phyloP scores from a whole-genome alignment of 2,113 vertebrate species.

The Suricata suricatta region DNA sequence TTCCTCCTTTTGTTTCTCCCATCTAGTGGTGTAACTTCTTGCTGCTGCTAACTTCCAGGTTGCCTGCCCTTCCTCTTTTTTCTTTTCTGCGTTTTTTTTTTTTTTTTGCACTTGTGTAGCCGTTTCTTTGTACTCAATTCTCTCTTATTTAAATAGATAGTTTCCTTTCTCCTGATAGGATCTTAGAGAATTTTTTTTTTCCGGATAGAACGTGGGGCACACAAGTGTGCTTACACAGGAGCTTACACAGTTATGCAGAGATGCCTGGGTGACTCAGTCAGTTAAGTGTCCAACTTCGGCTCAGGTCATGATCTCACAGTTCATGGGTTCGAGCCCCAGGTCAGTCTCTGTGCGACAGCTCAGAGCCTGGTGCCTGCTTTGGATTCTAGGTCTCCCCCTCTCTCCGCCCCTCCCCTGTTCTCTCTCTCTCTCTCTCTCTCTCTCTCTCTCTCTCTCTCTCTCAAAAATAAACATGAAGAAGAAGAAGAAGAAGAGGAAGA shows the following conservation, averaged over 20 bases:
- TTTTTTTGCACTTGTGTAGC: not conserved
- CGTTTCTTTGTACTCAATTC: not conserved
- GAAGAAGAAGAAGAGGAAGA: too few relatives aligned
- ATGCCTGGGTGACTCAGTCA: too few relatives aligned
- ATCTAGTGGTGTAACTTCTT: not conserved
- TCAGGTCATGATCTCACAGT: too few relatives aligned
- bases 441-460: too few relatives aligned
- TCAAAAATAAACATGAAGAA: too few relatives aligned
- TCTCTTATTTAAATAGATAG: not conserved
- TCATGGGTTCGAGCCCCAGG: too few relatives aligned
- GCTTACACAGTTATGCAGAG: not conserved
- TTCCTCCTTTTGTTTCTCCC: not conserved
- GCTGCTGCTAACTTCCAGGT: not conserved
- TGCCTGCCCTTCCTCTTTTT: not conserved
- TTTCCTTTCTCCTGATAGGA: not conserved
- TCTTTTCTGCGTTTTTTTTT: not conserved
- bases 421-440: too few relatives aligned
- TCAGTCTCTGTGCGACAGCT: too few relatives aligned
- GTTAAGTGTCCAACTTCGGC: too few relatives aligned
- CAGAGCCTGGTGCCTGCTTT: too few relatives aligned
- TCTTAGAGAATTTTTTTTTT: not conserved
- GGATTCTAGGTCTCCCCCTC: too few relatives aligned
- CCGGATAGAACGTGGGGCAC: not conserved
- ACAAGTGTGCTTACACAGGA: not conserved
- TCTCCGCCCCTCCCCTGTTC: too few relatives aligned